Evolutionary conservation across 2,113 vertebrate species (phyloP).

Genomic region (Zapornia atra): DNA sequence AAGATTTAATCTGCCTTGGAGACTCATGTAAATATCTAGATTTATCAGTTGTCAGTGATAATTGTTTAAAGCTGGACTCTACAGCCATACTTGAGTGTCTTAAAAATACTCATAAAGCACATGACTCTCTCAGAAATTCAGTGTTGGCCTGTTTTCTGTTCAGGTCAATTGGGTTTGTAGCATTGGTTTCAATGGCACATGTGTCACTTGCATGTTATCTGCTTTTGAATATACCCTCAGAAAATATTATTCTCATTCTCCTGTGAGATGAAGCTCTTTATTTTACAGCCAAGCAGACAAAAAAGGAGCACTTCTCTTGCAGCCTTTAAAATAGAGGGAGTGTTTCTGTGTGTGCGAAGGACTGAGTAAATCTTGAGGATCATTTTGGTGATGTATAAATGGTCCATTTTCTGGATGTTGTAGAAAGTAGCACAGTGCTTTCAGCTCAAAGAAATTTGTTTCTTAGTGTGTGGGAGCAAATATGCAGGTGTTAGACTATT

Average conservation of each 20-base stretch:
- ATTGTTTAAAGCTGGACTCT: not conserved
- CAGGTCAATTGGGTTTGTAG: not conserved
- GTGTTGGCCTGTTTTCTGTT: not conserved
- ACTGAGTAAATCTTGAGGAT: not conserved
- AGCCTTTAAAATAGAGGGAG: not conserved
- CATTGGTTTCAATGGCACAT: not conserved
- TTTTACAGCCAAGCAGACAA: not conserved
- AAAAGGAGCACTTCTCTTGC: not conserved
- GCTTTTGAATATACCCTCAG: not conserved
- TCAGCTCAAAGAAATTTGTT: not conserved
- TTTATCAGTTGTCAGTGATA: not conserved
- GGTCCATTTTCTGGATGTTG: not conserved
- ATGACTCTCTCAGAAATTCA: not conserved
- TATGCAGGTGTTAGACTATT: not conserved
- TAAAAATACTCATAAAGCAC: not conserved
- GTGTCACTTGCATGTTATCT: not conserved
- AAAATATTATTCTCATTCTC: not conserved
- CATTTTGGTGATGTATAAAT: not conserved
- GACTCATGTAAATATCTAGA: not conserved
- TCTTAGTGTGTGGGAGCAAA: not conserved
- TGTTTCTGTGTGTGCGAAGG: not conserved
- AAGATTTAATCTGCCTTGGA: not conserved
- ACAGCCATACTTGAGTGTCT: not conserved
- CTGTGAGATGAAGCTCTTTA: not conserved
- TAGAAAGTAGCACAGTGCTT: not conserved